Evolutionary conservation across 2,888 invertebrate species (phyloP).

Genomic region (Tiliacea citrago): DNA sequence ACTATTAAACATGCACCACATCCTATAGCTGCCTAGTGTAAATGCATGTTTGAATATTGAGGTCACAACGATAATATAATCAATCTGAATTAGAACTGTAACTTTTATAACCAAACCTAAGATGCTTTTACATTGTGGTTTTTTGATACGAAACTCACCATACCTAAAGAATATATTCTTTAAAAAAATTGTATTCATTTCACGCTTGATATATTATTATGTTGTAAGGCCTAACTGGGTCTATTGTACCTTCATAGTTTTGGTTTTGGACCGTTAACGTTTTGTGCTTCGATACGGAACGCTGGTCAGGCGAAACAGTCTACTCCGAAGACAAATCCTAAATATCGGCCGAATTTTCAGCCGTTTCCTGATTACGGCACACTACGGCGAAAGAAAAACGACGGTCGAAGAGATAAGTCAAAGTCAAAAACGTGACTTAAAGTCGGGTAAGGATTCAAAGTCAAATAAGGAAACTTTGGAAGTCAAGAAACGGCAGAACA

Average conservation of each 20-base stretch:
- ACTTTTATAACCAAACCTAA: not conserved
- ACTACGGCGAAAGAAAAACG: too few species aligned
- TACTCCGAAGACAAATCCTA: too few species aligned
- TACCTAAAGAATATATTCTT: not conserved
- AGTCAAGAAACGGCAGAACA: too few species aligned
- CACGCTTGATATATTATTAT: not conserved
- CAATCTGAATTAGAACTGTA: not conserved
- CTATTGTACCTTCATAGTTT: not conserved
- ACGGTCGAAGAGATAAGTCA: too few species aligned
- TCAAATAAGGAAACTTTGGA: too few species aligned
- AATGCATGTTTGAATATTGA: not conserved
- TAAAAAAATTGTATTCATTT: not conserved
- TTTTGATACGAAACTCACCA: not conserved
- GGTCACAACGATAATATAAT: not conserved
- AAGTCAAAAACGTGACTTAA: too few species aligned
- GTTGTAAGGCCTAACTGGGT: not conserved
- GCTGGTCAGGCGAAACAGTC: not conserved
- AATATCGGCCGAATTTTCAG: too few species aligned
- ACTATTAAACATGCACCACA: too few species aligned
- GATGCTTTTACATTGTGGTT: not conserved
- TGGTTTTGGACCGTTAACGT: slow-evolving; percentile 24
- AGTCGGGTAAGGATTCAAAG: too few species aligned
- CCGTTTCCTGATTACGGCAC: too few species aligned
- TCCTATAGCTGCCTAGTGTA: not conserved
- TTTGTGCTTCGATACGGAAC: not conserved